Percentiles rank a stretch among this genome's conserved stretches.
Conservation (phyloP, 2,113 vertebrate species). For the Climacteris rufus region DNA sequence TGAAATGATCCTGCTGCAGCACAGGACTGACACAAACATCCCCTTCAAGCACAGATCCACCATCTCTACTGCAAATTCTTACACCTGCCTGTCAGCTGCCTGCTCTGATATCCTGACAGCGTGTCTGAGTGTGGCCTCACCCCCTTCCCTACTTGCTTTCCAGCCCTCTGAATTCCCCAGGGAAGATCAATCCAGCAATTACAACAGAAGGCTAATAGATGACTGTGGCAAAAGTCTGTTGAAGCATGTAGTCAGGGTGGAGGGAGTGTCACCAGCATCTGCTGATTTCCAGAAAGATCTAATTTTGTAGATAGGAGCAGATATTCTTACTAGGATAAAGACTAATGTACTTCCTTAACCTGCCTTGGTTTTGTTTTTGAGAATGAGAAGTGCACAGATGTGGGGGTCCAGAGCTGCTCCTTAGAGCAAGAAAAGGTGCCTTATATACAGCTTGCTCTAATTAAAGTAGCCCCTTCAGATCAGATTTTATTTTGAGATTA, state of each 20-base stretch:
- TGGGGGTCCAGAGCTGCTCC: not conserved
- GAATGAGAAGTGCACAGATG: not conserved
- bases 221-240: not conserved
- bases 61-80: not conserved
- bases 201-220: not conserved
- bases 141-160: not conserved
- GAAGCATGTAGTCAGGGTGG: not conserved
- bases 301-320: not conserved
- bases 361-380: not conserved
- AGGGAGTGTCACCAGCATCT: not conserved
- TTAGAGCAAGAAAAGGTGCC: not conserved
- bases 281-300: not conserved
- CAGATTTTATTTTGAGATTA: not conserved
- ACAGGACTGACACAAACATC: not conserved
- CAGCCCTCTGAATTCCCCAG: not conserved
- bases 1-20: not conserved
- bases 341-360: not conserved
- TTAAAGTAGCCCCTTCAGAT: not conserved
- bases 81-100: not conserved
- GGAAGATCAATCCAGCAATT: not conserved
- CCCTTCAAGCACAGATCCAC: not conserved
- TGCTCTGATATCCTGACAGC: accelerated
- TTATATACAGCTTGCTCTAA: not conserved
- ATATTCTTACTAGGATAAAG: not conserved
- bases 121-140: not conserved